Evolutionary conservation across 2,797 vertebrate species (phyloP).

Genomic region (Aselliscus stoliczkanus): DNA sequence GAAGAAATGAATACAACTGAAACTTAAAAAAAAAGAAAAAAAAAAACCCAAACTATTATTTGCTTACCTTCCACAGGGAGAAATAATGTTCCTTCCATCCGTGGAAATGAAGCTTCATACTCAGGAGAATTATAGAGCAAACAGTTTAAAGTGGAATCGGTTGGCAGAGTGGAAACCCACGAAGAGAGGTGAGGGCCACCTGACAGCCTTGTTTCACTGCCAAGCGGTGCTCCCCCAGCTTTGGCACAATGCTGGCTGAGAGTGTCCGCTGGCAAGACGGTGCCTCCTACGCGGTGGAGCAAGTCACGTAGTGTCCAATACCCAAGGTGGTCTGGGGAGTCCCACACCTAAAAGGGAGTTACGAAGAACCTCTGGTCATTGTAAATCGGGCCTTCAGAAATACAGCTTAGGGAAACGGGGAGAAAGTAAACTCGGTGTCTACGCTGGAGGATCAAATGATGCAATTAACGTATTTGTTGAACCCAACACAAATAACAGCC

Average conservation of each 20-base stretch:
- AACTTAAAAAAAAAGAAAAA: neutral
- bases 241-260: slow-evolving; percentile 73
- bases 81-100: slow-evolving; percentile 78
- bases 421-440: neutral
- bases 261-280: slow-evolving; percentile 85
- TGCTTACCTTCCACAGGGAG: slow-evolving; percentile 81
- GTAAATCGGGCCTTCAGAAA: neutral
- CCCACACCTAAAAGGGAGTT: slow-evolving; percentile 79
- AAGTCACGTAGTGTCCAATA: slow-evolving; percentile 85
- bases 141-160: slow-evolving; percentile 85
- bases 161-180: slow-evolving; percentile 76
- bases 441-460: neutral
- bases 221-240: neutral
- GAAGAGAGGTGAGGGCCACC: neutral
- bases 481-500: neutral
- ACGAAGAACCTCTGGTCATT: slow-evolving; percentile 8
- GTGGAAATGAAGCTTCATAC: slow-evolving; percentile 85
- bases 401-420: neutral
- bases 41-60: neutral
- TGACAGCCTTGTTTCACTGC: neutral
- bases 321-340: slow-evolving; percentile 84
- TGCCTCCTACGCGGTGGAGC: slow-evolving; percentile 84
- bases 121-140: slow-evolving; percentile 83
- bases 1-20: neutral
- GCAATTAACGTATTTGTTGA: neutral